Evolutionary conservation across 35 echinoderm and acorn worm genomes (phyloP), one percentile per base, ranked within the genome.

Genomic region (Patiria miniata): DNA sequence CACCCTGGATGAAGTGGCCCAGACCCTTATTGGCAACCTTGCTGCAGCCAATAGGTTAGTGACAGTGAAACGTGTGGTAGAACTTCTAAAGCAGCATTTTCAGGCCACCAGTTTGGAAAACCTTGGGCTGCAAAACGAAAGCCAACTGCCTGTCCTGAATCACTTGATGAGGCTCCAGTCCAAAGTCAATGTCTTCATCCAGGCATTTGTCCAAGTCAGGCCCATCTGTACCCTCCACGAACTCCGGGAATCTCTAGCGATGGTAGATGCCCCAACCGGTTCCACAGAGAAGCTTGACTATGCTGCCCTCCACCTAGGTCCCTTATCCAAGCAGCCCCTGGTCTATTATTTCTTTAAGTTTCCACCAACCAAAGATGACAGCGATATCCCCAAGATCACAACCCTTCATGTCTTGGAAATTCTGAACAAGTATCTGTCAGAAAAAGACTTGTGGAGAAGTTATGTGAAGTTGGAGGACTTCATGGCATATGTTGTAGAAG

Each of bases 151-250:
- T 8, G 37, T 28, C 51, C 53, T 84, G 7, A 84, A 61, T 15
- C 54, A 58, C 9, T 19, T 84, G 51, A 36, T 59, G 7, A 84
- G 82, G 28, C 82, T 84, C 19, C 82, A 84, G 82, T 12, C 51
- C 37, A 84, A 84, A 58, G 82, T 90, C 61, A 84, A 83, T 54
- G 88, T 81, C 42, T 90, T 76, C 15, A 90, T 90, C 29, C 81
- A 83, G 29, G 81, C 61, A 36, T 90, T 90, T 39, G 51, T 83
- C 40, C 73, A 83, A 44, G 47, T 77, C 22, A 59, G 88, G 17
- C 60, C 88, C 33, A 90, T 90, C 17, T 40, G 80, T 1, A 90
- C 88, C 40, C 56, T 84, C 14, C 38, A 84, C 51, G 88, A 90
- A 52, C 37, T 90, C 15, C 22, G 73, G 12, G 39, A 83, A 36